Evolutionary conservation across 2,888 invertebrate species (phyloP).

Genomic region (Callyntrura sp.): DNA sequence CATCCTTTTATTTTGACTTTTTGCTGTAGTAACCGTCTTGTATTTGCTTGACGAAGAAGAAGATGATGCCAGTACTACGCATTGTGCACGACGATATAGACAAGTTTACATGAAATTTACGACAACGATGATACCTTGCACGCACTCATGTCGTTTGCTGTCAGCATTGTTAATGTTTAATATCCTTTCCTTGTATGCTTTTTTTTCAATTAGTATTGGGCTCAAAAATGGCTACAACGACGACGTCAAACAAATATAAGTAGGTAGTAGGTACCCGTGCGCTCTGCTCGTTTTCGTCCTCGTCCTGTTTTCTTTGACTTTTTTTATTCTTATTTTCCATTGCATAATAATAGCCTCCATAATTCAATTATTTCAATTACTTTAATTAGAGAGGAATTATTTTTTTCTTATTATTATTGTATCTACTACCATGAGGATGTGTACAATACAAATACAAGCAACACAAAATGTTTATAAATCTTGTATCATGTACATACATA

Average conservation of each 20-base stretch:
- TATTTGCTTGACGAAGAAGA: conserved; percentile 12
- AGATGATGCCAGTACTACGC: too few relatives aligned
- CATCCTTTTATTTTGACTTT: background rate
- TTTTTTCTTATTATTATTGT: conserved; percentile 44
- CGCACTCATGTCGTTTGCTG: conserved; percentile 15
- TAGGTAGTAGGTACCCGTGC: background rate
- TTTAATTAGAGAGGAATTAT: conserved; percentile 74
- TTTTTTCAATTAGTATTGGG: conserved; percentile 73
- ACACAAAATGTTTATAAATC: background rate
- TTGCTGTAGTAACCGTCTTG: background rate
- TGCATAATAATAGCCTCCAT: conserved; percentile 48
- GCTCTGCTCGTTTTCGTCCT: conserved; percentile 22
- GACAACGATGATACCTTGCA: background rate
- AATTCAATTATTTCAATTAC: conserved; percentile 78
- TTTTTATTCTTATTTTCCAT: background rate
- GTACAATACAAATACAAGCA: too few relatives aligned
- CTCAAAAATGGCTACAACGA: background rate
- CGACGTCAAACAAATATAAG: conserved; percentile 22
- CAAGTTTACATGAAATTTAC: background rate
- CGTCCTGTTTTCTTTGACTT: background rate
- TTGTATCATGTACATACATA: too few relatives aligned
- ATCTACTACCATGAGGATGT: background rate
- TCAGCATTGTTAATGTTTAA: conserved; percentile 49
- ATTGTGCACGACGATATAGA: background rate
- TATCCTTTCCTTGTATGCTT: conserved; percentile 50